These are phyloP conservation scores for Chiloscyllium punctatum DNA, from an alignment of 2,797 vertebrate species.

Conservation along the genomic window DNA sequence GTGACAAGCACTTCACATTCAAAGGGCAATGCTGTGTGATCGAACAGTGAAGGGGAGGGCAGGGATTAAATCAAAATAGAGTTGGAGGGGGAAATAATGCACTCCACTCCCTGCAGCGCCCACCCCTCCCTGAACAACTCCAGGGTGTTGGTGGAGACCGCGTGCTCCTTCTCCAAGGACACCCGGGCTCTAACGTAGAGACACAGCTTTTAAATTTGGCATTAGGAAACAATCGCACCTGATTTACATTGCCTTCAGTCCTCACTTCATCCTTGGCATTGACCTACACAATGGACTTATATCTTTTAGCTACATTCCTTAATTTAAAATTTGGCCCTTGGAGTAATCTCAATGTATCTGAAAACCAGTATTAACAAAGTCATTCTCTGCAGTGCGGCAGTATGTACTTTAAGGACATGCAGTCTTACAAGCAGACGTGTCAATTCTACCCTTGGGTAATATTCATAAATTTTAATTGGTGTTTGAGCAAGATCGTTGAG, in stretches of 20 bases:
- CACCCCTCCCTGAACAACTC: too few species aligned
- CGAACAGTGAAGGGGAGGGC: too few species aligned
- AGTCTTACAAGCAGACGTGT: constrained; percentile 2
- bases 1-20: too few species aligned
- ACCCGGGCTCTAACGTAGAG: too few species aligned
- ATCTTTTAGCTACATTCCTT: neutral
- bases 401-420: neutral
- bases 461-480: constrained; percentile 32
- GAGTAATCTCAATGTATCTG: neutral
- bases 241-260: neutral
- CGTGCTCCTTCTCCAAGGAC: too few species aligned
- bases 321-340: neutral
- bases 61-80: too few species aligned
- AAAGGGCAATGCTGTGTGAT: too few species aligned
- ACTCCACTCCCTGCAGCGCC: too few species aligned
- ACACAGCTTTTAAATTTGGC: neutral
- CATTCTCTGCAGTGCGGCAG: neutral
- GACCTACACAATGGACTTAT: neutral
- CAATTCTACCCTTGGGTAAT: constrained; percentile 25
- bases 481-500: constrained; percentile 21
- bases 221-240: neutral
- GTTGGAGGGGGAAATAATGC: too few species aligned
- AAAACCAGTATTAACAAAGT: neutral
- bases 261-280: neutral
- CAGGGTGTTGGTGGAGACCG: too few species aligned